Evolutionary conservation across 2,888 invertebrate species (phyloP).

Genomic region (Incurvaria masculella): DNA sequence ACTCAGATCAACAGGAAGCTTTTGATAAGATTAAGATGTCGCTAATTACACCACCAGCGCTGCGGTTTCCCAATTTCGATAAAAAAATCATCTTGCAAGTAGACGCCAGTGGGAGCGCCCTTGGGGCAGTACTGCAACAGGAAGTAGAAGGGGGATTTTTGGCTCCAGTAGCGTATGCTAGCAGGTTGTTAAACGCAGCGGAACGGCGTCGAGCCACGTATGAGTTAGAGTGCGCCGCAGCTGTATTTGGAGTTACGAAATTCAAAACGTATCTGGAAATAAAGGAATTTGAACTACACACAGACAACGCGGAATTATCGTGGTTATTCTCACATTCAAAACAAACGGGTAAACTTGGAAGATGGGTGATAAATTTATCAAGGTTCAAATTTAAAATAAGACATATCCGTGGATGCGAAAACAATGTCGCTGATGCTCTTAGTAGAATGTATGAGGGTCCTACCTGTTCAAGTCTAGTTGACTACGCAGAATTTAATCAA

Average conservation of each 20-base stretch:
- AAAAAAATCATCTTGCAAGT: slow-evolving; percentile 5
- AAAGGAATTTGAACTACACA: slow-evolving; percentile 5
- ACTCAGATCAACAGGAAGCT: not conserved
- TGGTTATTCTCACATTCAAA: slow-evolving; percentile 7
- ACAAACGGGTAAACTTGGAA: not conserved
- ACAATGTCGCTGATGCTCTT: not conserved
- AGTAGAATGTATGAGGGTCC: not conserved
- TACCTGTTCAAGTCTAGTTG: not conserved
- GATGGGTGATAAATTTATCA: not conserved
- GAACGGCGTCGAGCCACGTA: slow-evolving; percentile 5
- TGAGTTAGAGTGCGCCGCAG: slow-evolving; percentile 7
- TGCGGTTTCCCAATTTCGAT: slow-evolving; percentile 6
- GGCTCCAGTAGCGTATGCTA: slow-evolving; percentile 6
- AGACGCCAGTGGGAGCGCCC: slow-evolving; percentile 4
- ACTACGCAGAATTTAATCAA: not conserved
- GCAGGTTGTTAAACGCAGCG: slow-evolving; percentile 1
- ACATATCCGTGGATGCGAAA: not conserved
- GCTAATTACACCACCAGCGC: slow-evolving; percentile 5
- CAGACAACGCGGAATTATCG: slow-evolving; percentile 7
- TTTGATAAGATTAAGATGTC: slow-evolving; percentile 1
- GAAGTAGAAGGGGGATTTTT: slow-evolving; percentile 7
- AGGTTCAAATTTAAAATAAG: not conserved
- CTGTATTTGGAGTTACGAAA: slow-evolving; percentile 7
- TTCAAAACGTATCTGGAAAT: slow-evolving; percentile 5
- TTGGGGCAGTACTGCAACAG: slow-evolving; percentile 6